phyloP scores from a whole-genome alignment of 2,113 vertebrate genomes.

The Neomonachus schauinslandi region DNA sequence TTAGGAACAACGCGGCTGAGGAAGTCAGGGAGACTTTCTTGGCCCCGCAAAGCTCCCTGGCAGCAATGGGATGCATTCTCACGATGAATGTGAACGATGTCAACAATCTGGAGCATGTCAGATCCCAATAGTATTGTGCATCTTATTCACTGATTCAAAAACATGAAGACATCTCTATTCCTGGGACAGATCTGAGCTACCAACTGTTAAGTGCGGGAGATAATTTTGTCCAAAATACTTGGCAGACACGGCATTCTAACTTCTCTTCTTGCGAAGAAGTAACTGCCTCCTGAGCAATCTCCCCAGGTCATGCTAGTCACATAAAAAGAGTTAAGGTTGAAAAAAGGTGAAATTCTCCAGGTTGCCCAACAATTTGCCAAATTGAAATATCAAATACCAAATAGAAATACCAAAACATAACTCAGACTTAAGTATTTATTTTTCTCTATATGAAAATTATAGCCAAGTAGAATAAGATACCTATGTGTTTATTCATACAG shows the following conservation, averaged over 20 bases:
- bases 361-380: neutral
- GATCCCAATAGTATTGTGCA: neutral
- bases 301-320: accelerated
- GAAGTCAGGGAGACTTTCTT: neutral
- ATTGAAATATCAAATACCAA: neutral
- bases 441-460: neutral
- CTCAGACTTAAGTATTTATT: neutral
- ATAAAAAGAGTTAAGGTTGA: neutral
- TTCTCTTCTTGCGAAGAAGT: neutral
- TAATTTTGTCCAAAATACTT: neutral
- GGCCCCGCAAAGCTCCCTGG: neutral
- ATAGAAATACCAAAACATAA: neutral
- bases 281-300: neutral
- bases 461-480: neutral
- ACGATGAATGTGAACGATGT: accelerated
- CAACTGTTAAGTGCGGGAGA: neutral
- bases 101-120: neutral
- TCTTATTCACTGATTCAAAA: neutral
- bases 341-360: neutral
- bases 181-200: neutral
- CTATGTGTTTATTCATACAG: accelerated
- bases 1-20: neutral
- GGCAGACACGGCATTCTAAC: accelerated
- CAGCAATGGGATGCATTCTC: neutral
- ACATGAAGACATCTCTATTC: neutral